Percentiles rank a stretch among this genome's conserved stretches.
phyloP scores from a whole-genome alignment of 2,888 invertebrate genomes.

The Tetragnatha montana region DNA sequence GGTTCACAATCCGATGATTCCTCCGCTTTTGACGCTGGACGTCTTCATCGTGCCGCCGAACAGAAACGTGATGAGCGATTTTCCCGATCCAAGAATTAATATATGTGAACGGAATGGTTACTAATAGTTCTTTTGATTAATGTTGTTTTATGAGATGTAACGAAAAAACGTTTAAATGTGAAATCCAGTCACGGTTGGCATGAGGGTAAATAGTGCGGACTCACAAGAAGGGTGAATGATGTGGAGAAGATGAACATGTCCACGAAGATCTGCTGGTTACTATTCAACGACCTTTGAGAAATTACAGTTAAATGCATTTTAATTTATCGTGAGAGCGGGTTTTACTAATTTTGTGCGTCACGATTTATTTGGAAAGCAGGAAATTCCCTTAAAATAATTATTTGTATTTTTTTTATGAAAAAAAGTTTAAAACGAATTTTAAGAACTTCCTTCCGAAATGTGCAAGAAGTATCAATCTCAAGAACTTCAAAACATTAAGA shows the following conservation, averaged over 20 bases:
- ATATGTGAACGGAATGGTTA: neutral
- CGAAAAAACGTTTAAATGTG: neutral
- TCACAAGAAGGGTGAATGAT: neutral
- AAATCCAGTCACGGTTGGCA: neutral
- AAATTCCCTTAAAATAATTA: too few species aligned
- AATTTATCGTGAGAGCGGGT: too few species aligned
- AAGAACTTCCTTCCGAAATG: too few species aligned
- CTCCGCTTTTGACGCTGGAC: conserved; percentile 12
- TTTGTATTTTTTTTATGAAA: too few species aligned
- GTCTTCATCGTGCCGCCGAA: conserved; percentile 50
- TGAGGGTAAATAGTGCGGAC: neutral
- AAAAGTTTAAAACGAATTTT: too few species aligned
- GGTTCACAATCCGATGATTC: conserved; percentile 21
- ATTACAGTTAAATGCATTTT: too few species aligned
- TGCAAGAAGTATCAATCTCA: too few species aligned
- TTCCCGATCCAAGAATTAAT: neutral
- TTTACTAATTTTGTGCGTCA: too few species aligned
- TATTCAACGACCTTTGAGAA: too few species aligned
- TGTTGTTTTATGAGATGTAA: neutral
- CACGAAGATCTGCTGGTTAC: too few species aligned
- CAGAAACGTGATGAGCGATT: conserved; percentile 37
- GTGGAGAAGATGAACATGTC: neutral
- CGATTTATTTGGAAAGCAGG: too few species aligned
- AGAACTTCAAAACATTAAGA: too few species aligned
- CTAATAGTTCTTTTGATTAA: neutral